These are phyloP conservation scores for Lingula anatina DNA, from an alignment of 2,888 invertebrate genomes.

Conservation along the genomic window DNA sequence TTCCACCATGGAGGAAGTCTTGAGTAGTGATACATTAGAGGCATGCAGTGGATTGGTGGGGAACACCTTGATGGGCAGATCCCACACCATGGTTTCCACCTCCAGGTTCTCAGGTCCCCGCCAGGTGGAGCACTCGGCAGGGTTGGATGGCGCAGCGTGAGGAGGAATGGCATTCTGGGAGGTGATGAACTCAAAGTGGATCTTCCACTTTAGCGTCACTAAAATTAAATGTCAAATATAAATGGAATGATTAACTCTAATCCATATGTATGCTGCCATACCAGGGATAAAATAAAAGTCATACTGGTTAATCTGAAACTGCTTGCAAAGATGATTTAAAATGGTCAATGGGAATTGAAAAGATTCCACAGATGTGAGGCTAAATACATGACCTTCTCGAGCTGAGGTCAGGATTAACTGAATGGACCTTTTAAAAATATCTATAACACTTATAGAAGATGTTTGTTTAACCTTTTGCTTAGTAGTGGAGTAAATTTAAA, in stretches of 20 bases:
- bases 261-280: too few relatives aligned
- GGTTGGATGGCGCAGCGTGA: conserved; percentile 57
- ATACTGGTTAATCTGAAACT: too few relatives aligned
- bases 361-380: too few relatives aligned
- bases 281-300: too few relatives aligned
- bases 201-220: conserved; percentile 85
- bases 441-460: too few relatives aligned
- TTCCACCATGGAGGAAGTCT: conserved; percentile 2
- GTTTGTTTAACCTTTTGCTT: too few relatives aligned
- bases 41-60: conserved; percentile 71
- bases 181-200: conserved; percentile 91
- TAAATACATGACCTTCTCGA: too few relatives aligned
- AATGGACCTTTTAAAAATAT: too few relatives aligned
- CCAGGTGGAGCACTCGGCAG: conserved; percentile 62
- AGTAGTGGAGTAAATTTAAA: too few relatives aligned
- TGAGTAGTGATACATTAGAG: conserved; percentile 35
- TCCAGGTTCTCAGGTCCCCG: conserved; percentile 79
- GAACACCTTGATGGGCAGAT: conserved; percentile 88
- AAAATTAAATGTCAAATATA: conserved; percentile 29
- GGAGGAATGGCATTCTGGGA: conserved; percentile 23
- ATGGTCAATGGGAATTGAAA: not conserved
- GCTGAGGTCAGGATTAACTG: too few relatives aligned
- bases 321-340: conserved; percentile 29
- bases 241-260: not conserved
- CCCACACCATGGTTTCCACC: conserved; percentile 99